Base-by-base conservation (phyloP, 35 echinoderm and acorn worm species). In the Patiria miniata region DNA sequence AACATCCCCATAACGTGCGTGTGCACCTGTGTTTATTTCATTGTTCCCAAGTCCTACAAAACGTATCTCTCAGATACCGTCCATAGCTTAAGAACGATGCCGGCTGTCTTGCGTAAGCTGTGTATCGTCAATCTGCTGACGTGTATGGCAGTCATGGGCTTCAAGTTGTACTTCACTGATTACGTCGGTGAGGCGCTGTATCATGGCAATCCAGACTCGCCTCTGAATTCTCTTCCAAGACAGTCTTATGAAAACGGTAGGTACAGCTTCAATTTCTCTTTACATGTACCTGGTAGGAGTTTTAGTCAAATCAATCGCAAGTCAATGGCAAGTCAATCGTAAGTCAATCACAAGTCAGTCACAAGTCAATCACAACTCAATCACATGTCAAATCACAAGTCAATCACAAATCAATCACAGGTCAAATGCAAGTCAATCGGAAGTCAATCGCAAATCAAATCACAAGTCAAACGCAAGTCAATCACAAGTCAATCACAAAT, bases 101-200 rank as follows among this genome's bases (percentile, higher is more conserved):
- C 96, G 0, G 26, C 21, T 30, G 89, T 83, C 12, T 52, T 99
- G 33, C 39, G 85, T 37, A 86, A 40, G 22, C 90, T 99, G 1
- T 99, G 96, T 90, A 2, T 86, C 0, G 89, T 93, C 36, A 80
- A 93, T 22, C 85, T 99, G 39, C 59, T 95, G n/a, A 91, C 96
- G 0, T 89, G 73, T 47, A 95, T 84, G 26, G 96, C 93, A 3
- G 90, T 99, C 54, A 91, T 99, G 78, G 96, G 96, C 0, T 99
- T 99, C 59, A 88, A 86, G 18, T 60, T 99, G 18, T 99, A 89
- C 87, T 99, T 99, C 33, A 94, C 92, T 3, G 96, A 99, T 79
- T 99, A 95, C 50, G 85, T 99, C 22, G 96, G 92, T 5, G 92
- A 94, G 39, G 78, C 92, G 1, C 52, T 99, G 1, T 99, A 87